Conservation (phyloP, 2,113 vertebrate genomes). For the Oceanites oceanicus region DNA sequence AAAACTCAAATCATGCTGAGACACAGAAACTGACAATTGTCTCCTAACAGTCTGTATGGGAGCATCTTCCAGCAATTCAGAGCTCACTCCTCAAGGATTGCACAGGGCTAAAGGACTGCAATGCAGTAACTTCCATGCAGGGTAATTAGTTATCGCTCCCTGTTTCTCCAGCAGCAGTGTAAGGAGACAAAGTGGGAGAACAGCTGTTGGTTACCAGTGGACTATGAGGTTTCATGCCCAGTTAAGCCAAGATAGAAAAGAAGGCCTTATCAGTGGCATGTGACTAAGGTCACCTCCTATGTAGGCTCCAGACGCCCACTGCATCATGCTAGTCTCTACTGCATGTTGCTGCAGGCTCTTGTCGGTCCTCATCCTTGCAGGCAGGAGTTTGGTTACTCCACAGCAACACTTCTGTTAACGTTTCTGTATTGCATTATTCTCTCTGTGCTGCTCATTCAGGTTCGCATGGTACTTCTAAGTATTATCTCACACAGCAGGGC, state of each 20-base stretch:
- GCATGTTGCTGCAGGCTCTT: background rate
- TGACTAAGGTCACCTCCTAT: background rate
- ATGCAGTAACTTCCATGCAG: background rate
- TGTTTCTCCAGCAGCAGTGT: background rate
- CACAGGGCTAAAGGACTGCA: background rate
- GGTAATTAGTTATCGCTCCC: background rate
- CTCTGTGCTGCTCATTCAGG: background rate
- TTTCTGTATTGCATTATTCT: background rate
- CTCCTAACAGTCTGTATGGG: background rate
- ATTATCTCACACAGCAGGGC: background rate
- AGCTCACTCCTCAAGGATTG: background rate
- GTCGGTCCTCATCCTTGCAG: background rate
- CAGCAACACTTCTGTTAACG: background rate
- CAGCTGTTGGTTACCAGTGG: background rate
- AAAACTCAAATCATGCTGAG: background rate
- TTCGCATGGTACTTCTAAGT: accelerated
- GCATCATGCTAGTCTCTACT: background rate
- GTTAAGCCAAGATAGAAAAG: background rate
- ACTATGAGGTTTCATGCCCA: background rate
- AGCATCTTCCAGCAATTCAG: background rate
- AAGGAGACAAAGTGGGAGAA: background rate
- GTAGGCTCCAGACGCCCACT: background rate
- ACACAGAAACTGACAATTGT: accelerated
- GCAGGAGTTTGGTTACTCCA: background rate
- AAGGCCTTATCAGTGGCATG: background rate